Percentiles rank a stretch among this genome's conserved stretches.
phyloP scores from a whole-genome alignment of 2,888 invertebrate genomes.

The Uloborus plumipes region DNA sequence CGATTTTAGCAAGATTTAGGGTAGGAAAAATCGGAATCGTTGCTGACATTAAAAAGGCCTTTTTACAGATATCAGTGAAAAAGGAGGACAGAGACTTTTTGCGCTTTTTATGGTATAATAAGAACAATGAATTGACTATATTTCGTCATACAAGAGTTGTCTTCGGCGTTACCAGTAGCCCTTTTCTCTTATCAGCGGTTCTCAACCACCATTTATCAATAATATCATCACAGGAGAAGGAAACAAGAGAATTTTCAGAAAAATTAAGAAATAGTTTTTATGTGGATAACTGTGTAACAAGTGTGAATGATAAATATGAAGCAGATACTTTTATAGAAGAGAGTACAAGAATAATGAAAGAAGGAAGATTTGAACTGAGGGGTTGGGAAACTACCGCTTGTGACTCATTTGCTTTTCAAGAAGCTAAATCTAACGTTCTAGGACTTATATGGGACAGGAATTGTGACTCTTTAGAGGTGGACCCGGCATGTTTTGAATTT shows the following conservation, averaged over 20 bases:
- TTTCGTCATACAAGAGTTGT: constrained; percentile 11
- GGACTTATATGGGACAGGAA: neutral
- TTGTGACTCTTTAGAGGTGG: neutral
- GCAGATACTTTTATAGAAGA: constrained; percentile 17
- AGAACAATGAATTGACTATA: neutral
- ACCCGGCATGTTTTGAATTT: neutral
- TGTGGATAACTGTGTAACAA: constrained; percentile 5
- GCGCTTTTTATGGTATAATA: constrained; percentile 19
- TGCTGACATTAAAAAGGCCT: constrained; percentile 20
- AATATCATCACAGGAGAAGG: neutral
- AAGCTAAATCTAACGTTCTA: constrained; percentile 3
- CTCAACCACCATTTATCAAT: neutral
- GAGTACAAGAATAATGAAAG: constrained; percentile 20
- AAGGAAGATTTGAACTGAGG: constrained; percentile 19
- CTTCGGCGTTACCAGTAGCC: constrained; percentile 6
- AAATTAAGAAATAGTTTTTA: constrained; percentile 5
- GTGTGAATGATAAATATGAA: constrained; percentile 9
- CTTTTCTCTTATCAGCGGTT: constrained; percentile 11
- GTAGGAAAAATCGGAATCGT: neutral
- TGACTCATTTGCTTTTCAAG: neutral
- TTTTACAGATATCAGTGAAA: constrained; percentile 17
- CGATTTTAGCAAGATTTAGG: constrained; percentile 7
- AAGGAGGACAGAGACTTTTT: constrained; percentile 10
- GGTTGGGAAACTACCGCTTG: constrained; percentile 7
- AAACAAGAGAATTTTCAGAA: neutral